Conservation (phyloP, 2,797 vertebrate species). For the Salarias fasciatus region DNA sequence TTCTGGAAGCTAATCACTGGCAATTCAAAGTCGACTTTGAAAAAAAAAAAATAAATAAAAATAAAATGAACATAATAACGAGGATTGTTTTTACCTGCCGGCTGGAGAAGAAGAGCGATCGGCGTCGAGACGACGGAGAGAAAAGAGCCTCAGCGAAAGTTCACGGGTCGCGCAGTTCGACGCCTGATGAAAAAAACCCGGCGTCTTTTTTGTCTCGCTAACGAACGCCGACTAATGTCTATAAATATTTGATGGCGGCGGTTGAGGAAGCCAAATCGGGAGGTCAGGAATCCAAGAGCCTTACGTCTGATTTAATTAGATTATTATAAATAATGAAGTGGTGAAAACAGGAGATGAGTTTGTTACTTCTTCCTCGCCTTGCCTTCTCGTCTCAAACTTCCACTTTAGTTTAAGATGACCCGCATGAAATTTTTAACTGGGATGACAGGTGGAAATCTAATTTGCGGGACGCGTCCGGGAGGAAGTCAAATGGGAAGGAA, state of each 20-base stretch:
- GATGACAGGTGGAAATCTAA: conserved; percentile 65
- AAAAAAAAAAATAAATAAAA: conserved; percentile 39
- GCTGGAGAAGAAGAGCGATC: conserved; percentile 36
- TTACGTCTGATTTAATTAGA: conserved; percentile 3
- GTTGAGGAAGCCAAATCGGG: neutral
- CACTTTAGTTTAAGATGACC: conserved; percentile 32
- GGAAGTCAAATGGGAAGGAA: conserved; percentile 43
- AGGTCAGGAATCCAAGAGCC: conserved; percentile 1
- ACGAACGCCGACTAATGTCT: conserved; percentile 18
- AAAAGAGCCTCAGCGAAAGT: conserved; percentile 31
- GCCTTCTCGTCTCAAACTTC: conserved; percentile 38
- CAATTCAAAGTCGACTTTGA: conserved; percentile 62
- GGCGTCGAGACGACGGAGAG: conserved; percentile 31
- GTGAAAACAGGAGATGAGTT: conserved; percentile 7
- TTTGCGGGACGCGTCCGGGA: conserved; percentile 46
- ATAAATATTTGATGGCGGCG: conserved; percentile 13
- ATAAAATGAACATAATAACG: conserved; percentile 71
- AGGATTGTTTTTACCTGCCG: conserved; percentile 62
- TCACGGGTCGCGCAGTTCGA: conserved; percentile 23
- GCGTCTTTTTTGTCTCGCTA: conserved; percentile 16
- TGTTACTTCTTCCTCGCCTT: conserved; percentile 9
- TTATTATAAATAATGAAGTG: conserved; percentile 10
- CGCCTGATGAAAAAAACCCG: conserved; percentile 1
- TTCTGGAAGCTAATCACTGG: conserved; percentile 65
- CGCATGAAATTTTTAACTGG: conserved; percentile 24